Conservation (phyloP, 2,888 invertebrate species). For the Operophtera brumata region DNA sequence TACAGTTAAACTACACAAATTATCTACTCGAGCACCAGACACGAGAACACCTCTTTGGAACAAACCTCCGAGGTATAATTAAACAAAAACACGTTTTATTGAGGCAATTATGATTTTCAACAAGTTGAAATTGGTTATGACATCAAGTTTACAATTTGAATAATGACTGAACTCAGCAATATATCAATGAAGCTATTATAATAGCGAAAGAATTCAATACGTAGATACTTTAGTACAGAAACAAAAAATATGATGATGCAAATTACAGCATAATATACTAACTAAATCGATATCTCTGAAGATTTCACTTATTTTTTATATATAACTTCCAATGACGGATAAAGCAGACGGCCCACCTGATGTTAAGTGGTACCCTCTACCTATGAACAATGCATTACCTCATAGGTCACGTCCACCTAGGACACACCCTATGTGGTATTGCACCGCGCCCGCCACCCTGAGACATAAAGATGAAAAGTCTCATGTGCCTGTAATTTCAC, state of each 20-base stretch:
- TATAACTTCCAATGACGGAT: too few relatives aligned
- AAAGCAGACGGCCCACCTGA: too few relatives aligned
- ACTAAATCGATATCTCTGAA: not conserved
- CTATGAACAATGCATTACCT: too few relatives aligned
- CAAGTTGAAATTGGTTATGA: slow-evolving; percentile 16
- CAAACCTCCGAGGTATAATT: not conserved
- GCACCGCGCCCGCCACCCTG: too few relatives aligned
- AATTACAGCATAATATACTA: not conserved
- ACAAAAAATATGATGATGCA: not conserved
- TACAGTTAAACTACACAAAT: slow-evolving; percentile 6
- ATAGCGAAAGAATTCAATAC: not conserved
- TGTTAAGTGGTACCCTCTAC: too few relatives aligned
- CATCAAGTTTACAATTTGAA: slow-evolving; percentile 4
- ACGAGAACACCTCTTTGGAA: not conserved
- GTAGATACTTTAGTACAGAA: not conserved
- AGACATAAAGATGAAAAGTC: too few relatives aligned
- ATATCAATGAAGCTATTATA: slow-evolving; percentile 1
- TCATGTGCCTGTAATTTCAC: too few relatives aligned
- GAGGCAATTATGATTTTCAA: slow-evolving; percentile 3
- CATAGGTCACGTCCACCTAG: too few relatives aligned
- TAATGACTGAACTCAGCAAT: slow-evolving; percentile 1
- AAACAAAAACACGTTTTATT: slow-evolving; percentile 4
- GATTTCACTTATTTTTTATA: slow-evolving; percentile 22
- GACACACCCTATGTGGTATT: too few relatives aligned
- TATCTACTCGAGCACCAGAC: not conserved